Evolutionary conservation across 1,140 invertebrate species (phyloP).

Genomic region (Neocloeon triangulifer): DNA sequence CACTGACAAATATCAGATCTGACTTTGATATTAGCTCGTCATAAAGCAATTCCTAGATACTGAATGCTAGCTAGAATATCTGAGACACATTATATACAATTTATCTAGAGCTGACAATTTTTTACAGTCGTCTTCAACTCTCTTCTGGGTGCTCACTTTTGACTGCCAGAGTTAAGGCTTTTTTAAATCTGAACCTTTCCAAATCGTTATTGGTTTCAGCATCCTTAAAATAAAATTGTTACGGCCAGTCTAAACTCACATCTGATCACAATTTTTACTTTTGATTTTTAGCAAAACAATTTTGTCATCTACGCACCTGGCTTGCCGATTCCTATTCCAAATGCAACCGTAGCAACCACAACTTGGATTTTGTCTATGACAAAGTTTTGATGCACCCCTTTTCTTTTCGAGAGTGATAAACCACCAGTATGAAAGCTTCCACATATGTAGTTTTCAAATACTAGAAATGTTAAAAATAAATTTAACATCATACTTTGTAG

Average conservation of each 20-base stretch:
- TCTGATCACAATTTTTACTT: conserved; percentile 50
- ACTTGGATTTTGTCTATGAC: conserved; percentile 53
- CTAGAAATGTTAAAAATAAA: no score
- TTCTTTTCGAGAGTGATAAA: conserved; percentile 22
- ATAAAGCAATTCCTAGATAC: conserved; percentile 21
- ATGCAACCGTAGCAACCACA: conserved; percentile 82
- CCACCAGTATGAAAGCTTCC: conserved; percentile 51
- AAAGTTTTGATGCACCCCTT: conserved; percentile 52
- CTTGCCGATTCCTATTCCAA: conserved; percentile 97
- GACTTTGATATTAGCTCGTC: conserved; percentile 19
- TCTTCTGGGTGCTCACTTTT: no score
- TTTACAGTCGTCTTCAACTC: no score
- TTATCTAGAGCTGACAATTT: no score
- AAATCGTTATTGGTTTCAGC: background rate
- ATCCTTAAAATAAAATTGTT: no score
- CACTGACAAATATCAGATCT: conserved; percentile 23
- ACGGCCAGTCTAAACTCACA: no score
- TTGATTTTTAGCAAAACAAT: no score
- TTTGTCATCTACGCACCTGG: no score
- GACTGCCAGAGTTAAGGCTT: no score
- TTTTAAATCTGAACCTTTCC: conserved; percentile 1
- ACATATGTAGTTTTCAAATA: conserved; percentile 20
- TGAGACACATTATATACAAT: no score
- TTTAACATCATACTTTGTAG: no score
- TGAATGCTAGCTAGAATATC: no score